A percentile compares a stretch with the other conserved stretches of the same genome.
Conservation (phyloP, 2,797 vertebrate species). For the Poliocrania exsul region DNA sequence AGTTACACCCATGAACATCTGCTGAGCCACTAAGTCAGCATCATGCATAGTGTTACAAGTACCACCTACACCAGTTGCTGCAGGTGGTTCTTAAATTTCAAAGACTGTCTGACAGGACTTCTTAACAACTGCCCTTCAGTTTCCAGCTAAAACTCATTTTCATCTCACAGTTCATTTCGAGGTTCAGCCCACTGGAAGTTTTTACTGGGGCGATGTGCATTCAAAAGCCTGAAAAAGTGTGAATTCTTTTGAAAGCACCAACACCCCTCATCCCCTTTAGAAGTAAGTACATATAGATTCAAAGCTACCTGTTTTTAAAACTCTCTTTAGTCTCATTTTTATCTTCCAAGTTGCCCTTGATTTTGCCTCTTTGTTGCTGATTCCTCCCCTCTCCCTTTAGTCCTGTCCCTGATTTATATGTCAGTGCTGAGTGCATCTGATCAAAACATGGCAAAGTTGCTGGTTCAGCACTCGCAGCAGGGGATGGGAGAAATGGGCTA, state of each 20-base stretch:
- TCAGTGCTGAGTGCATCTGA: conserved; percentile 44
- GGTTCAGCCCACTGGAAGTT: conserved; percentile 33
- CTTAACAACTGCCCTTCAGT: conserved; percentile 35
- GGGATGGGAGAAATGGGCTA: conserved; percentile 21
- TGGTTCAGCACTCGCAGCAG: conserved; percentile 64
- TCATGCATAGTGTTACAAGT: neutral
- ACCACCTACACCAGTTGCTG: conserved; percentile 54
- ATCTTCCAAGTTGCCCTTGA: conserved; percentile 30
- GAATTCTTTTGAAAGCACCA: conserved; percentile 42
- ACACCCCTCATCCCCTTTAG: conserved; percentile 26
- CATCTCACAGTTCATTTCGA: neutral
- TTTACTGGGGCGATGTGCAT: neutral
- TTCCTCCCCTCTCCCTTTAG: conserved; percentile 35
- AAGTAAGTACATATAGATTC: conserved; percentile 41
- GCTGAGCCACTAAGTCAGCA: neutral
- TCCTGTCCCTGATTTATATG: conserved; percentile 40
- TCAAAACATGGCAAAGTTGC: conserved; percentile 48
- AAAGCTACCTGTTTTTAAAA: conserved; percentile 34
- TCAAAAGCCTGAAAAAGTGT: conserved; percentile 26
- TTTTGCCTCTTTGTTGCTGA: conserved; percentile 50
- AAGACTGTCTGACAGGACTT: conserved; percentile 28
- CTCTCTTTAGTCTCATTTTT: neutral
- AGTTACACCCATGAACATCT: conserved; percentile 2
- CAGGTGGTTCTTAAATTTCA: conserved; percentile 63
- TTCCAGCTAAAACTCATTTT: conserved; percentile 36